These are phyloP conservation scores for Mastacembelus armatus DNA, from an alignment of 2,797 vertebrate species.

Conservation along the genomic window DNA sequence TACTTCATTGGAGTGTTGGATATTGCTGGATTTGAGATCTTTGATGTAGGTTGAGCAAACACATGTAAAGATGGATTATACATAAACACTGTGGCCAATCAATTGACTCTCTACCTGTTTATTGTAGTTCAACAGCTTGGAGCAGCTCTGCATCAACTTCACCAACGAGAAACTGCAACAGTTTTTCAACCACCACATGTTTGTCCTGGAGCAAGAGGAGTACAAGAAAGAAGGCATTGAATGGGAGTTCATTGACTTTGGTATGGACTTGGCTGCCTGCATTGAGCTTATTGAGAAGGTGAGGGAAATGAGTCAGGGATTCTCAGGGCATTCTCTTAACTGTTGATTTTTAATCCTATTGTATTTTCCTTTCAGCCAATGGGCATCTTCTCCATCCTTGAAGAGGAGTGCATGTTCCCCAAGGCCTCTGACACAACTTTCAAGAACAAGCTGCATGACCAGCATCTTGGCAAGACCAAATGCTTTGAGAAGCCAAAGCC, in stretches of 20 bases:
- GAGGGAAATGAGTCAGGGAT: constrained; percentile 62
- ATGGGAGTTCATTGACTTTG: constrained; percentile 83
- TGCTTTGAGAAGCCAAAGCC: constrained; percentile 86
- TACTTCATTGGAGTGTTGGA: constrained; percentile 90
- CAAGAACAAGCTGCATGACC: constrained; percentile 90
- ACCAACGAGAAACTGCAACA: constrained; percentile 87
- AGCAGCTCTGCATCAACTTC: constrained; percentile 86
- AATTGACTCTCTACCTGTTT: too few species aligned
- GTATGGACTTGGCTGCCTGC: constrained; percentile 87
- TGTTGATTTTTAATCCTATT: too few species aligned
- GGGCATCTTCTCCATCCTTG: constrained; percentile 85
- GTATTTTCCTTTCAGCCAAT: constrained; percentile 64
- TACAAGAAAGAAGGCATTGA: constrained; percentile 84
- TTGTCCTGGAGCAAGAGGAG: constrained; percentile 86
- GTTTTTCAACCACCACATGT: constrained; percentile 86
- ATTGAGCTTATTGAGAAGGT: constrained; percentile 93
- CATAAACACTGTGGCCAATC: too few species aligned
- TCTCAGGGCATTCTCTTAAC: too few species aligned
- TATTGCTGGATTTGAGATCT: constrained; percentile 92
- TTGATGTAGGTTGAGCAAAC: constrained; percentile 89
- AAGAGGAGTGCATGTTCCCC: constrained; percentile 91
- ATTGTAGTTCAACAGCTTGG: constrained; percentile 75
- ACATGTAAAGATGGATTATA: too few species aligned
- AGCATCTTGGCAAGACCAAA: constrained; percentile 88
- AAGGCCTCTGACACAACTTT: constrained; percentile 86